These are phyloP conservation scores for Girardinus metallicus DNA, from an alignment of 2,797 vertebrate genomes.

Conservation along the genomic window DNA sequence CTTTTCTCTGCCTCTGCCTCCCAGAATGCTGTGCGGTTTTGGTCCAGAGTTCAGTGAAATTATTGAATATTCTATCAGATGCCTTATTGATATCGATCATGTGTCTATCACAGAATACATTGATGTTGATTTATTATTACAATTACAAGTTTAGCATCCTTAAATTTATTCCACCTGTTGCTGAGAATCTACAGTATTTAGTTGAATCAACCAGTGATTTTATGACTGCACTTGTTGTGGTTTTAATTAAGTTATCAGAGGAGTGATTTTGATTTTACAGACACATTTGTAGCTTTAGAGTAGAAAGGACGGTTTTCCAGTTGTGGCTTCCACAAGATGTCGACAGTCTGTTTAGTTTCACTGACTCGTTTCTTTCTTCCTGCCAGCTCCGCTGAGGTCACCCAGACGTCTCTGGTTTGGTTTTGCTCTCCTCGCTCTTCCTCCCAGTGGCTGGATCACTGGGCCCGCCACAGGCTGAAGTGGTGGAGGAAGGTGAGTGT, in stretches of 20 bases:
- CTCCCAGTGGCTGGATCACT: conserved; percentile 94
- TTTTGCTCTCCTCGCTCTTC: conserved; percentile 90
- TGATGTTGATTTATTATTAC: no score
- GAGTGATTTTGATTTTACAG: not conserved
- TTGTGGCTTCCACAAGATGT: not conserved
- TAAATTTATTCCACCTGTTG: not conserved
- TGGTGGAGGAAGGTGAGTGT: conserved; percentile 95
- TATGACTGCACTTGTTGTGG: not conserved
- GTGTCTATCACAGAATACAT: no score
- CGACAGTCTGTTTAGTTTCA: not conserved
- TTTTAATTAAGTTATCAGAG: not conserved
- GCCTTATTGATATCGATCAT: no score
- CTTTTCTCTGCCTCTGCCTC: no score
- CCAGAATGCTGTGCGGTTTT: no score
- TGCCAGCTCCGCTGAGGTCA: conserved; percentile 86
- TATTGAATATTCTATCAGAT: no score
- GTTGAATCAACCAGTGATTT: not conserved
- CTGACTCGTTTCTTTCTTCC: conserved; percentile 16
- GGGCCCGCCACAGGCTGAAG: conserved; percentile 89
- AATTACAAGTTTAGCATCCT: not conserved
- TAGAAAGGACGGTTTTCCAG: no score
- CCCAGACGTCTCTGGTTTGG: conserved; percentile 89
- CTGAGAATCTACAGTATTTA: not conserved
- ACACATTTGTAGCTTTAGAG: not conserved
- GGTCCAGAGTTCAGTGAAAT: no score